Base-by-base conservation (phyloP, 1,140 invertebrate genomes). In the Drosophila kepulauana region DNA sequence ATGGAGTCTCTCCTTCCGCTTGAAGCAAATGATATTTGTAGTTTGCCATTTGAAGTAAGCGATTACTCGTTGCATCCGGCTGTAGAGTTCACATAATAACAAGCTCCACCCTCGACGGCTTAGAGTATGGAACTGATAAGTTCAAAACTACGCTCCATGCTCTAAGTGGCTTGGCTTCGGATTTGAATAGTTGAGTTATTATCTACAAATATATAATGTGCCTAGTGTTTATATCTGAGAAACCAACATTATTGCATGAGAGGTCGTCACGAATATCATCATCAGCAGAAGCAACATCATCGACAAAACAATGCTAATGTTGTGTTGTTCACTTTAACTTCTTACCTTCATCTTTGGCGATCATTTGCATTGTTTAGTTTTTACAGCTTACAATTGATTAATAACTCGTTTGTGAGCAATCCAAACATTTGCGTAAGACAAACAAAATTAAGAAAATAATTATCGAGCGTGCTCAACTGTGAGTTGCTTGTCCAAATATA, bases 1-100 rank as follows among this genome's bases (percentile, higher is more conserved):
- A 25, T 30, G 10, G 33, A 35, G 33, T 2, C 3, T 8, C 49
- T 2, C n/a, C 28, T 52, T 75, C 73, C 51, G 59, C 28, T 51
- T 46, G 43, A 30, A 75, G 38, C n/a, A 58, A 46, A 3, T 66
- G 45, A 52, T 65, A 65, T 11, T 65, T 72, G 1, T 43, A 10
- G 11, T 57, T 58, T 38, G n/a, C 28, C 67, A 69, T 72, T 35
- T 46, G 16, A 16, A 46, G 28, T 15, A 16, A 25, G 35, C 45
- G 5, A 8, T 16, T 45, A 5, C 13, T 16, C 30, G 3, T 35
- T 8, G 35, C 35, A 3, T 38, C 35, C 35, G 35, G 10, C 35
- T 3, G 35, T 2, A 3, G 7, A 38, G 35, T 38, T 38, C 52
- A 16, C 30, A 35, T 38, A 35, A 13, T 56, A 16, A 6, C 7